phyloP scores from a whole-genome alignment of 1,140 invertebrate species.

The Papilio dardanus region DNA sequence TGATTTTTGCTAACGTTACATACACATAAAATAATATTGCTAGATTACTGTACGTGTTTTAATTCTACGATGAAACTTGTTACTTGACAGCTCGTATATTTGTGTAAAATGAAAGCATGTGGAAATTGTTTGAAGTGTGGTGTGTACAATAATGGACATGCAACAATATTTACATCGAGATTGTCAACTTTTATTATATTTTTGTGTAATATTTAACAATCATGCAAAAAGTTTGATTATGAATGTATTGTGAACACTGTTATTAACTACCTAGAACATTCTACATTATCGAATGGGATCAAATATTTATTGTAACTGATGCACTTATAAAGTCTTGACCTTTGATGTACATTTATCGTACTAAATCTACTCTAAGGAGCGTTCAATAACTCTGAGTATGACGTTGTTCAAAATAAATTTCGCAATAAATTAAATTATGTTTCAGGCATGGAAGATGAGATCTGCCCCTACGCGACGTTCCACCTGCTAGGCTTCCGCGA shows the following conservation, averaged over 20 bases:
- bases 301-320: too few relatives aligned
- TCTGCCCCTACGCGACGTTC: slow-evolving; percentile 97
- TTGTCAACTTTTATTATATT: not conserved
- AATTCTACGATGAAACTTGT: not conserved
- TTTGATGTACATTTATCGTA: not conserved
- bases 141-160: not conserved
- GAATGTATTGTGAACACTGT: not conserved
- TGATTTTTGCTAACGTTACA: not conserved
- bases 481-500: slow-evolving; percentile 96
- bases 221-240: not conserved
- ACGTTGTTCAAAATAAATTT: not conserved
- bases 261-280: not conserved
- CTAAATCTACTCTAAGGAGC: not conserved
- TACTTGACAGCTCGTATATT: not conserved
- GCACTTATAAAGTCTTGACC: not conserved
- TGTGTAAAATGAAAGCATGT: slow-evolving; percentile 8
- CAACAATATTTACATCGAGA: not conserved
- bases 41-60: slow-evolving; percentile 2
- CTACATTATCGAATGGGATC: too few relatives aligned
- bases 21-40: not conserved
- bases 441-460: slow-evolving; percentile 95
- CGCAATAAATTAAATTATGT: slow-evolving; percentile 16
- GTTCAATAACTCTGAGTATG: not conserved
- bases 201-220: not conserved
- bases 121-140: not conserved